phyloP scores from a whole-genome alignment of 2,888 invertebrate species.

The Epirrhoe alternata region DNA sequence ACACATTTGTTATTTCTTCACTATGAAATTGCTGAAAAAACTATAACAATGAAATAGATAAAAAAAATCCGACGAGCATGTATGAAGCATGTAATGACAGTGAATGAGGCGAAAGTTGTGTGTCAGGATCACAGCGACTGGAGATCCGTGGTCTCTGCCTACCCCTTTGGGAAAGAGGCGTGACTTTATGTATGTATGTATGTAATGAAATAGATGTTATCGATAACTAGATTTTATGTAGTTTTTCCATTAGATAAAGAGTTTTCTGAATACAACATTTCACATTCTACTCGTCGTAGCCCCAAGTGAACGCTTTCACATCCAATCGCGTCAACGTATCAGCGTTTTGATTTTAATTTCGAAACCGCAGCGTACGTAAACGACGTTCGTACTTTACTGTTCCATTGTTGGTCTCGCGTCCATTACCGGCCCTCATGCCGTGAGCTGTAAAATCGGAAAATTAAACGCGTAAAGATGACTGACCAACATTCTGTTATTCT shows the following conservation, averaged over 20 bases:
- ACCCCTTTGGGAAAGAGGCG: no score
- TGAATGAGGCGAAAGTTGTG: no score
- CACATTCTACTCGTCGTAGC: not conserved
- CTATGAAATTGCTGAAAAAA: no score
- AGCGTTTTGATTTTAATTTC: constrained; percentile 82
- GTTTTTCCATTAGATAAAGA: not conserved
- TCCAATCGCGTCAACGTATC: constrained; percentile 52
- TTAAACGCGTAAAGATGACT: constrained; percentile 31
- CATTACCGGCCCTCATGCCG: constrained; percentile 58
- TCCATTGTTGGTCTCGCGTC: constrained; percentile 73
- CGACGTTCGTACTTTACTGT: constrained; percentile 78
- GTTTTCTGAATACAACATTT: not conserved
- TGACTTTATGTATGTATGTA: no score
- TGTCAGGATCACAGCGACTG: no score
- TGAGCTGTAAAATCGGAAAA: constrained; percentile 31
- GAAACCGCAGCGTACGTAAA: constrained; percentile 82
- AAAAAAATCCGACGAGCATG: no score
- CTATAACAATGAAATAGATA: no score
- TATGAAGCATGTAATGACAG: no score
- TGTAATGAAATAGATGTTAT: no score
- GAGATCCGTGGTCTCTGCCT: no score
- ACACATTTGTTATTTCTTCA: no score
- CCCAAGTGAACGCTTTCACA: constrained; percentile 29
- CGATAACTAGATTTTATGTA: no score
- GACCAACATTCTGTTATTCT: constrained; percentile 27